These are phyloP conservation scores for Fistularia tabacaria DNA, from an alignment of 2,797 vertebrate genomes.

Conservation along the genomic window DNA sequence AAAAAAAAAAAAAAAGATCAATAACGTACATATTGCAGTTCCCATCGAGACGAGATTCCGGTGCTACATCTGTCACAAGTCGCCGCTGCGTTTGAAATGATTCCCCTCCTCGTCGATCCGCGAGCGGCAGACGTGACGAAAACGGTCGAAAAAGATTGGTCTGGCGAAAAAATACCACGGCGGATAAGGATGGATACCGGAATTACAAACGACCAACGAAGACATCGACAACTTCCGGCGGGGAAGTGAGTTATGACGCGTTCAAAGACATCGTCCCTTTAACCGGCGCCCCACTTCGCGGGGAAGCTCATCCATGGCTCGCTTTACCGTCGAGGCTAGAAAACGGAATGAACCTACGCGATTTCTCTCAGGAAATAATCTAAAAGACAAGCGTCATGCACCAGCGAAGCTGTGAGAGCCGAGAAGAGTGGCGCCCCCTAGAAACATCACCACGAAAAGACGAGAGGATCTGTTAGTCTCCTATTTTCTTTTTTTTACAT, in stretches of 20 bases:
- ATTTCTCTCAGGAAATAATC: constrained; percentile 44
- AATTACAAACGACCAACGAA: constrained; percentile 48
- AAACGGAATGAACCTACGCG: constrained; percentile 32
- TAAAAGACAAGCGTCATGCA: constrained; percentile 66
- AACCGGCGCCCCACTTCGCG: constrained; percentile 25
- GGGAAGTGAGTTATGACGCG: too few species aligned
- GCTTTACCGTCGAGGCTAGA: constrained; percentile 15
- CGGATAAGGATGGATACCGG: constrained; percentile 29
- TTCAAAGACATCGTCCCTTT: constrained; percentile 38
- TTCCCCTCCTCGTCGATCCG: too few species aligned
- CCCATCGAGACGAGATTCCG: constrained; percentile 21
- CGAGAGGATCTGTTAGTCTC: constrained; percentile 10
- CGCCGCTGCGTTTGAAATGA: constrained; percentile 29
- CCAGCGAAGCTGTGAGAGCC: constrained; percentile 49
- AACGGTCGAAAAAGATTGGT: constrained; percentile 1
- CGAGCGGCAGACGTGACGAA: too few species aligned
- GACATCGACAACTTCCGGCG: constrained; percentile 34
- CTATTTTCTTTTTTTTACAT: too few species aligned
- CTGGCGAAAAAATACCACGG: too few species aligned
- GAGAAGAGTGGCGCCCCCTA: constrained; percentile 44
- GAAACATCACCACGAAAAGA: constrained; percentile 47
- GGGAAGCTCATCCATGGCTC: too few species aligned
- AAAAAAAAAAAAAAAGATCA: constrained; percentile 13
- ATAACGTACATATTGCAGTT: constrained; percentile 26
- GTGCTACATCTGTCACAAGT: constrained; percentile 67